These are phyloP conservation scores for Cyclargus thomasi DNA, from an alignment of 1,140 invertebrate genomes.

Conservation along the genomic window DNA sequence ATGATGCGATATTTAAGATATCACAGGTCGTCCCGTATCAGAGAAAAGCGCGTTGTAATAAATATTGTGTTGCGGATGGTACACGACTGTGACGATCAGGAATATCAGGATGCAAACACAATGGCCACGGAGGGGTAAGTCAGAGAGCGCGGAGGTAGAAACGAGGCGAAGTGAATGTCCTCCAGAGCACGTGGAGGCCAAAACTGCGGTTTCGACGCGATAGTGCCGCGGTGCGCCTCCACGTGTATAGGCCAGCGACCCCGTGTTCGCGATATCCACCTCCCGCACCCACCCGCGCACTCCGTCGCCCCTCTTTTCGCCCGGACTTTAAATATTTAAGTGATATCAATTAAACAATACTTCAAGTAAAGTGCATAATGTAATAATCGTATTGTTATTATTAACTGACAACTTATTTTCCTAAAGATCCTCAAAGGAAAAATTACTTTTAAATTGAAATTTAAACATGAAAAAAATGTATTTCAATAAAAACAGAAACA, in stretches of 20 bases:
- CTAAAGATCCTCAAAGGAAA: too few species aligned
- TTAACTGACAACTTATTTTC: too few species aligned
- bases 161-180: conserved; percentile 41
- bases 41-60: conserved; percentile 23
- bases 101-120: conserved; percentile 64
- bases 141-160: conserved; percentile 39
- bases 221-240: conserved; percentile 66
- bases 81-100: conserved; percentile 50
- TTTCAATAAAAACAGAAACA: too few species aligned
- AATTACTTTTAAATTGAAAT: too few species aligned
- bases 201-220: conserved; percentile 45
- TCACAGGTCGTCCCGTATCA: not conserved
- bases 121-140: conserved; percentile 46
- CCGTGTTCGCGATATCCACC: conserved; percentile 39
- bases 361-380: too few species aligned
- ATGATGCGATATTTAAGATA: not conserved
- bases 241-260: conserved; percentile 44
- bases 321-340: conserved; percentile 39
- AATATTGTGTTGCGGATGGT: conserved; percentile 48
- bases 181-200: conserved; percentile 63
- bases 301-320: not conserved
- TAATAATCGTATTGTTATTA: too few species aligned
- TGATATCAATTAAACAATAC: not conserved
- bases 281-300: conserved; percentile 36
- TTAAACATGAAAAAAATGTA: too few species aligned